A percentile compares a stretch with the other conserved stretches of the same genome.
Evolutionary conservation across 92 coral and sea anemone genomes (phyloP).

Genomic region (Phymanthus crucifer): DNA sequence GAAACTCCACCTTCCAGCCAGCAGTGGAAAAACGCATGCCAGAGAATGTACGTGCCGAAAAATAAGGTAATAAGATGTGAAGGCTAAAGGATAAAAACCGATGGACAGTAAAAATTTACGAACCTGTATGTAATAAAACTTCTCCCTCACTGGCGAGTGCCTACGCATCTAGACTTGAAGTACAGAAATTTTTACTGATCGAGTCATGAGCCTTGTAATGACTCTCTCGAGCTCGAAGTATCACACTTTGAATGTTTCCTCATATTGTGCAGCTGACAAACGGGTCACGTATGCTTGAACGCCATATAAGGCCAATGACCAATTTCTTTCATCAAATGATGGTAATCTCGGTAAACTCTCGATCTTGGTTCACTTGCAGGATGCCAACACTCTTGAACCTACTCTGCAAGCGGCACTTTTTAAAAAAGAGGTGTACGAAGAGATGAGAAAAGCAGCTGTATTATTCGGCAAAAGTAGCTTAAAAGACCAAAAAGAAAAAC

Average conservation of each 20-base stretch:
- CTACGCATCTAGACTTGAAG: too few relatives aligned
- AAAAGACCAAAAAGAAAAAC: background rate
- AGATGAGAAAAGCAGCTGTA: background rate
- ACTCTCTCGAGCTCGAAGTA: too few relatives aligned
- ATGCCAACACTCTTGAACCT: background rate
- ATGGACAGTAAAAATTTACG: background rate
- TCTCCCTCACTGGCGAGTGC: too few relatives aligned
- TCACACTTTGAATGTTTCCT: too few relatives aligned
- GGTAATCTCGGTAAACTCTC: background rate
- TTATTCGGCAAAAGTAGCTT: background rate
- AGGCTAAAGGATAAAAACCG: background rate
- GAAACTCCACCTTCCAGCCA: slow-evolving; percentile 27
- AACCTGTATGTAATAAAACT: background rate
- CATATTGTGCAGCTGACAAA: too few relatives aligned
- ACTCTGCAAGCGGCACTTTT: background rate
- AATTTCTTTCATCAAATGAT: background rate
- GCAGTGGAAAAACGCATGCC: slow-evolving; percentile 34
- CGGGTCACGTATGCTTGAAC: too few relatives aligned
- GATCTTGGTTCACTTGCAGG: background rate
- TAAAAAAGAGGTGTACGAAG: background rate
- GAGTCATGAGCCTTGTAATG: too few relatives aligned
- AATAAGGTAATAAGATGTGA: slow-evolving; percentile 15
- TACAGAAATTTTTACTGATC: too few relatives aligned
- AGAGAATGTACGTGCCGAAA: slow-evolving; percentile 20
- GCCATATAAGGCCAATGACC: background rate